Conservation (phyloP, 2,797 vertebrate genomes). For the Karalla daura region DNA sequence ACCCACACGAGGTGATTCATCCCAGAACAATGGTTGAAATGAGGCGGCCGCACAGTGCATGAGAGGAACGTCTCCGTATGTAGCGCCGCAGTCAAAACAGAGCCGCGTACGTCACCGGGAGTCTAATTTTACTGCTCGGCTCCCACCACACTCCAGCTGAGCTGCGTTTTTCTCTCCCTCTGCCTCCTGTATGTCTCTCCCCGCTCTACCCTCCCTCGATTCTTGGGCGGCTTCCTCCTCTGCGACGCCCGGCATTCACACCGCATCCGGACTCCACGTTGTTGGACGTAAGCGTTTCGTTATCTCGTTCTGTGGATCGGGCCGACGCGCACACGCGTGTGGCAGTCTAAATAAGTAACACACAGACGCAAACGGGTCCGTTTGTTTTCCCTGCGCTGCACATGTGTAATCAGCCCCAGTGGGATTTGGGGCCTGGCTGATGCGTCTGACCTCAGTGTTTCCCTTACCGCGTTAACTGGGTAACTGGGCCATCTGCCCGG, state of each 20-base stretch:
- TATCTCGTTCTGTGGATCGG: slow-evolving; percentile 25
- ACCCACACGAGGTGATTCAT: slow-evolving; percentile 39
- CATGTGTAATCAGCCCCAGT: slow-evolving; percentile 36
- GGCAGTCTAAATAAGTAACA: slow-evolving; percentile 37
- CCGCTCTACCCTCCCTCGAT: background rate
- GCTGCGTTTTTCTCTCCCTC: background rate
- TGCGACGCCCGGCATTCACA: background rate
- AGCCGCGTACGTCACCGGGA: background rate
- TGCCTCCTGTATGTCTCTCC: background rate
- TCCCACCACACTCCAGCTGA: background rate
- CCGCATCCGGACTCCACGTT: slow-evolving; percentile 7
- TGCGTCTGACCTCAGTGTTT: slow-evolving; percentile 3
- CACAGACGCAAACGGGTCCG: slow-evolving; percentile 14
- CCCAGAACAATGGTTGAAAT: background rate
- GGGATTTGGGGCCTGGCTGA: slow-evolving; percentile 2
- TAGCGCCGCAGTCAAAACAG: background rate
- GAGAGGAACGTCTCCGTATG: slow-evolving; percentile 11
- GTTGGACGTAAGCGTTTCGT: slow-evolving; percentile 54
- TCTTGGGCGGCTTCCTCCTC: slow-evolving; percentile 34
- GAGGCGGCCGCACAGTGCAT: too few relatives aligned
- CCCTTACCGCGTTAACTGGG: background rate
- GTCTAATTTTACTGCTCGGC: background rate
- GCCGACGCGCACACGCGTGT: slow-evolving; percentile 2
- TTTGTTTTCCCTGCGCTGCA: slow-evolving; percentile 34
- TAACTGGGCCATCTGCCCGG: slow-evolving; percentile 17